phyloP scores from a whole-genome alignment of 2,888 invertebrate species.

The Apotomis betuletana region DNA sequence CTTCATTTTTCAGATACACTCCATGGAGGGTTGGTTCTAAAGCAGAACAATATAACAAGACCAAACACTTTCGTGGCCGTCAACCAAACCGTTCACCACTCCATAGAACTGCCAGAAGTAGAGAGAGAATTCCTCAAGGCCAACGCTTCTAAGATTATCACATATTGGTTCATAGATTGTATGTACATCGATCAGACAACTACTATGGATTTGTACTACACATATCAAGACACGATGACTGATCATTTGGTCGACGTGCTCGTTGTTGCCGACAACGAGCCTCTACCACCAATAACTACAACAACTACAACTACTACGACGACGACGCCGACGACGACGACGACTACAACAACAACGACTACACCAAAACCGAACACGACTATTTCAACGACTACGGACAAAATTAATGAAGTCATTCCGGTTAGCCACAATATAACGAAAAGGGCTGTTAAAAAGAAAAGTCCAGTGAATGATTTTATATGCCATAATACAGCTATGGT shows the following conservation, averaged over 20 bases:
- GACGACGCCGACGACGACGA: conserved; percentile 72
- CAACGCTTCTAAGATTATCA: conserved; percentile 79
- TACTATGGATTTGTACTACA: conserved; percentile 84
- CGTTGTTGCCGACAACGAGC: conserved; percentile 87
- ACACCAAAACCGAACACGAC: conserved; percentile 52
- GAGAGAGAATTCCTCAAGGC: conserved; percentile 84
- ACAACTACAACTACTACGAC: conserved; percentile 77
- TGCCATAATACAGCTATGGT: conserved; percentile 83
- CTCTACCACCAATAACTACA: conserved; percentile 81
- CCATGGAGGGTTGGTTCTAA: conserved; percentile 86
- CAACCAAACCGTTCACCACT: conserved; percentile 82
- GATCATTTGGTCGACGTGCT: conserved; percentile 87
- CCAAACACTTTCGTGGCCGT: conserved; percentile 86
- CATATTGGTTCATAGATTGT: conserved; percentile 93
- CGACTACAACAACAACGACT: conserved; percentile 66
- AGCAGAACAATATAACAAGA: conserved; percentile 84
- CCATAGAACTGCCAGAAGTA: conserved; percentile 82
- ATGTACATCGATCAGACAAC: conserved; percentile 85
- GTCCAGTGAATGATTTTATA: conserved; percentile 53
- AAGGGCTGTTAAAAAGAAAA: conserved; percentile 24
- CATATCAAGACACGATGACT: conserved; percentile 85
- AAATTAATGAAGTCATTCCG: conserved; percentile 17
- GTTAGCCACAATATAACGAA: conserved; percentile 26
- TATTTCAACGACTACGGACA: conserved; percentile 46
- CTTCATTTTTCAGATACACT: conserved; percentile 82